phyloP scores from a whole-genome alignment of 2,888 invertebrate genomes.

The Chloroclystis v-ata region DNA sequence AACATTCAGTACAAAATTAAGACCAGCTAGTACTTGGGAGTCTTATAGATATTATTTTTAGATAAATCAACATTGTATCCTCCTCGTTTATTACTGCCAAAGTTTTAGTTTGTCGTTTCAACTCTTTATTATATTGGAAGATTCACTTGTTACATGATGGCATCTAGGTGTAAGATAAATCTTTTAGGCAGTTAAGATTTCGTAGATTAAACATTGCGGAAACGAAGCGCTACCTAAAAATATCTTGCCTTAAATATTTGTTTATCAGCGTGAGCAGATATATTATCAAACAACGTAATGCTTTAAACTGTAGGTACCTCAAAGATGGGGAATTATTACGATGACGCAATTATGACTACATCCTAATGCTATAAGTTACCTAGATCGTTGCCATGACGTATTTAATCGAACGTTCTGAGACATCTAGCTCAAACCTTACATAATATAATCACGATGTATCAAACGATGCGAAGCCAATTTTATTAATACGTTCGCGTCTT shows the following conservation, averaged over 20 bases:
- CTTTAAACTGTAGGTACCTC: neutral
- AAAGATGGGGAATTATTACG: neutral
- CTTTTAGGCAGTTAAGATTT: too few relatives aligned
- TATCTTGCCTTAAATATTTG: conserved; percentile 1
- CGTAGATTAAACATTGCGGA: neutral
- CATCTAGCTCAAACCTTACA: neutral
- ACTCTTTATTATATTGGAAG: too few relatives aligned
- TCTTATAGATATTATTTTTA: too few relatives aligned
- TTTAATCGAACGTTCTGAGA: neutral
- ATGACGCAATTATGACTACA: conserved; percentile 9
- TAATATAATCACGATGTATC: neutral
- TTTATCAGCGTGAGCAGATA: neutral
- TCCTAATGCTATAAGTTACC: neutral
- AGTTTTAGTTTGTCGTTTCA: too few relatives aligned
- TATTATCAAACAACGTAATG: too few relatives aligned
- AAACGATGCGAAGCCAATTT: conserved; percentile 11
- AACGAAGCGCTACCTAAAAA: neutral
- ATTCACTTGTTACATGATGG: too few relatives aligned
- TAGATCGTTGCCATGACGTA: conserved; percentile 6
- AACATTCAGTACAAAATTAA: neutral
- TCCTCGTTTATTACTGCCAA: too few relatives aligned
- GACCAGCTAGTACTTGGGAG: too few relatives aligned
- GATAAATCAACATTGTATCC: too few relatives aligned
- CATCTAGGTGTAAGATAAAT: too few relatives aligned
- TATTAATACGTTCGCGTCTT: conserved; percentile 13